Evolutionary conservation across 1,140 invertebrate genomes (phyloP), one percentile per base, ranked within the genome.

Genomic region (Nasonia vitripennis): DNA sequence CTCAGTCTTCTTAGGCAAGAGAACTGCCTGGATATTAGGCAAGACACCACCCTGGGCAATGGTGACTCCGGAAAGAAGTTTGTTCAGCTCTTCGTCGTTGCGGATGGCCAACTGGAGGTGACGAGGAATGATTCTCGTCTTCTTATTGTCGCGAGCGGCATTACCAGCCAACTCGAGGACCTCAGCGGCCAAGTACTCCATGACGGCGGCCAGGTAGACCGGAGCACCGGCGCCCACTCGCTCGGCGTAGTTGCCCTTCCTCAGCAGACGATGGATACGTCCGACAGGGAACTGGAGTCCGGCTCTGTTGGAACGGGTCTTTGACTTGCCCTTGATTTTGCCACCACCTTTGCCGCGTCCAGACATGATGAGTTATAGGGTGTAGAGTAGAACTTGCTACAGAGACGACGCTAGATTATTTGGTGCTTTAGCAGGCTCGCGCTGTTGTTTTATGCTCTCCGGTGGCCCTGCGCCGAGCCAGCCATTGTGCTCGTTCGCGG

Each of bases 21-120:
- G 91, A 74, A 94, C 94, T 79, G 95, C 94, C 82, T 96, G 95
- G 81, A 96, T 96, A 89, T 95, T 95, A 0, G 95, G 95, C 71
- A 96, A 87, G 2, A 96, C 96, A 87, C 95, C 95, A 87, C 95
- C 95, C 88, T 95, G 94, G 48, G 95, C 94, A 85, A 96, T 96
- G n/a, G 95, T 96, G 0, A 96, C 95, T 86, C 95, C 94, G 55
- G 94, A 93, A 14, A 96, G 90, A 11, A 96, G 91, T 89, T 95
- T 95, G 90, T 96, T 96, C 68, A 87, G 79, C 41, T 78, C 75
- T 20, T 78, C 75, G n/a, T 78, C 75, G n/a, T 78, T 78, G 10
- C 96, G 94, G 27, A 98, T 96, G 7, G 97, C 97, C 78, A 98
- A 91, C 86, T 97, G 95, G 3, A 98, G 93, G 91, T 98, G 97